A percentile compares a stretch with the other conserved stretches of the same genome.
Conservation (phyloP, 2,113 vertebrate genomes). For the Malurus alboscapulatus region DNA sequence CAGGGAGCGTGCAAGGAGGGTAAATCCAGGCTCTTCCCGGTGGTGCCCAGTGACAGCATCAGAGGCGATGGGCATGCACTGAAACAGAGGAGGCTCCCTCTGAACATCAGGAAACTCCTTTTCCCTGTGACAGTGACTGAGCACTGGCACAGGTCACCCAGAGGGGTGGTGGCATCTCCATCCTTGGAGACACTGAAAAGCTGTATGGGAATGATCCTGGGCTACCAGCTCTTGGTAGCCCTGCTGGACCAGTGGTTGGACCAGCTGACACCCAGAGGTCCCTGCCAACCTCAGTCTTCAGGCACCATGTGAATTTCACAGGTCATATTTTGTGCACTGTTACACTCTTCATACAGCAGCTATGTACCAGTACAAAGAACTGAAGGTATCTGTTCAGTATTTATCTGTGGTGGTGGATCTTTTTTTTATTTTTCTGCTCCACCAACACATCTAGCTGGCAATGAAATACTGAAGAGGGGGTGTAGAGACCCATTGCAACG, state of each 20-base stretch:
- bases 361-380: background rate
- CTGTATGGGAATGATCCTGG: background rate
- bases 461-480: background rate
- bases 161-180: accelerated
- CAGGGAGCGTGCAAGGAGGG: background rate
- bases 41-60: background rate
- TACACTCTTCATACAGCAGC: background rate
- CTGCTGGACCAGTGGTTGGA: no score
- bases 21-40: background rate
- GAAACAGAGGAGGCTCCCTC: background rate
- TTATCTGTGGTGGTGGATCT: background rate
- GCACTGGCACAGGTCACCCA: background rate
- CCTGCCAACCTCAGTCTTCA: background rate
- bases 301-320: background rate
- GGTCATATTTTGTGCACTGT: background rate
- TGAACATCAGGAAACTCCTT: background rate
- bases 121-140: accelerated
- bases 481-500: background rate
- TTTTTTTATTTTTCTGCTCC: background rate
- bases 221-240: accelerated
- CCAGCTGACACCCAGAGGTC: background rate
- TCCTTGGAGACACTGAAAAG: background rate
- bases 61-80: accelerated
- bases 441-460: background rate
- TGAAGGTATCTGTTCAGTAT: background rate